These are phyloP conservation scores for Alexandromys fortis DNA, from an alignment of 2,113 vertebrate genomes.

Conservation along the genomic window DNA sequence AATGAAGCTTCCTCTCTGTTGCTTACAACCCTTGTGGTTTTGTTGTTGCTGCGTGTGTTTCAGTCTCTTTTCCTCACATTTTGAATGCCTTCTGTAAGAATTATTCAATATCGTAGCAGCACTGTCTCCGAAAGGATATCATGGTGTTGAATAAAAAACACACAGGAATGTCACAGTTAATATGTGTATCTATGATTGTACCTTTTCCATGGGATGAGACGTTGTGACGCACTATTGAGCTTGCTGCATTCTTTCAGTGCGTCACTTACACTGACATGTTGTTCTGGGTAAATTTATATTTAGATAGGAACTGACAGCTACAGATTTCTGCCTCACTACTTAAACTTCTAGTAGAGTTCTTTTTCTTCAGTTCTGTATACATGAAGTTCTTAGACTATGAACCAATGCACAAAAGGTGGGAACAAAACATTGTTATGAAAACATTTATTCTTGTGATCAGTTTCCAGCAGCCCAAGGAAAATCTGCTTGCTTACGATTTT, in stretches of 20 bases:
- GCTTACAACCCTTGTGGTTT: not conserved
- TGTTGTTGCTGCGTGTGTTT: not conserved
- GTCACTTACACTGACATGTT: not conserved
- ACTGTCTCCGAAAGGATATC: not conserved
- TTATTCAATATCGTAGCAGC: not conserved
- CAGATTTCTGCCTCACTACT: constrained; percentile 18
- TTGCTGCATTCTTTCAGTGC: not conserved
- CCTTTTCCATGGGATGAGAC: not conserved
- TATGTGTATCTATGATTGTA: not conserved
- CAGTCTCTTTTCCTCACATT: not conserved
- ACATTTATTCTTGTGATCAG: not conserved
- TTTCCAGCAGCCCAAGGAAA: not conserved
- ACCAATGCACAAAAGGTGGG: not conserved
- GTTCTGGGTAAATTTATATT: not conserved
- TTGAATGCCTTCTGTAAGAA: not conserved
- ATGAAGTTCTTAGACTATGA: not conserved
- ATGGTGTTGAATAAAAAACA: not conserved
- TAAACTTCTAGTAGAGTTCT: not conserved
- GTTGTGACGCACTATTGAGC: not conserved
- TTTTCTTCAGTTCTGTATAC: not conserved
- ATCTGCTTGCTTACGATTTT: not conserved
- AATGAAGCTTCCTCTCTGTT: not conserved
- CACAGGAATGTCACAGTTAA: not conserved
- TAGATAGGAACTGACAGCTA: not conserved
- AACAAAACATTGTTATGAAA: not conserved